Evolutionary conservation across 2,113 vertebrate genomes (phyloP).

Genomic region (Nanger granti): DNA sequence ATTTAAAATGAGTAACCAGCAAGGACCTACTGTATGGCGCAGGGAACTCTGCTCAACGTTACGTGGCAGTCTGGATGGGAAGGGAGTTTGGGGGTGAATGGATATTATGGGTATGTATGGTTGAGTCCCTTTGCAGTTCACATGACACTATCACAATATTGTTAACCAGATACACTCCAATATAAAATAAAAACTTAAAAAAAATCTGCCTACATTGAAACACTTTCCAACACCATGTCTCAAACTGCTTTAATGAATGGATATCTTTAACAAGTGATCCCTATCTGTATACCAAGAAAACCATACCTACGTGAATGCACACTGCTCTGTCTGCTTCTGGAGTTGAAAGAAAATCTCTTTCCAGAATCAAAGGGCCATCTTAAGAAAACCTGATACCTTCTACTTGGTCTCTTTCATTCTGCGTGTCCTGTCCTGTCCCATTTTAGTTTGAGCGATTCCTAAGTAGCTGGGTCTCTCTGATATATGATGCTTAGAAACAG

Average conservation of each 20-base stretch:
- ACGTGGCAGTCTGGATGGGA: not conserved
- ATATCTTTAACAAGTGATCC: not conserved
- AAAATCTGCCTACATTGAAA: not conserved
- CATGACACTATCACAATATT: not conserved
- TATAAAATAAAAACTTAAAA: not conserved
- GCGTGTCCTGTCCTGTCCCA: not conserved
- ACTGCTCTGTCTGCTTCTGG: not conserved
- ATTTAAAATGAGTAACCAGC: not conserved
- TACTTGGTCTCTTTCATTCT: not conserved
- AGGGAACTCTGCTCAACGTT: not conserved
- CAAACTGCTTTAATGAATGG: not conserved
- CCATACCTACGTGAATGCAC: not conserved
- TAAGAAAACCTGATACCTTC: not conserved
- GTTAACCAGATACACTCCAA: not conserved
- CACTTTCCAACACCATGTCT: not conserved
- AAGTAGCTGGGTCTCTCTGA: slow-evolving; percentile 23
- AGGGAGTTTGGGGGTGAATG: not conserved
- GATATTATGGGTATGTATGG: not conserved
- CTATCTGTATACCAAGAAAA: not conserved
- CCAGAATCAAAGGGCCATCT: not conserved
- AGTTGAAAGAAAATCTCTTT: not conserved
- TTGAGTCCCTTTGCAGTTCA: not conserved
- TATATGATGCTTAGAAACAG: not conserved
- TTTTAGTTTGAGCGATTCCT: not conserved
- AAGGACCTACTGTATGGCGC: not conserved